Percentiles rank a stretch among this genome's conserved stretches.
Evolutionary conservation across 2,113 vertebrate species (phyloP).

Genomic region (Pteropus alecto): DNA sequence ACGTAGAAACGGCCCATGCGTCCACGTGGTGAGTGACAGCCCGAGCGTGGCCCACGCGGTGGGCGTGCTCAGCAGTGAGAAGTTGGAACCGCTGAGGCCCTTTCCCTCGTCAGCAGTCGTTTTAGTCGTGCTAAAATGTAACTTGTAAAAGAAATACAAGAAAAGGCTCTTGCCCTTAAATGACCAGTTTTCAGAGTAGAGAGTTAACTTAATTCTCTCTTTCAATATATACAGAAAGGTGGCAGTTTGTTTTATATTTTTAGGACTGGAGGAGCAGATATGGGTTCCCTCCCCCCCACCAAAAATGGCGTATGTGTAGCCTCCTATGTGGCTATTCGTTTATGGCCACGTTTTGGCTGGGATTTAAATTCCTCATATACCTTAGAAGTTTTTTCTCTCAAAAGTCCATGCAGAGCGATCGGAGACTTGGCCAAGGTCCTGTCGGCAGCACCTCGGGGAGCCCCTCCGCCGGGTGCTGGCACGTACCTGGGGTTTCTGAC

Average conservation of each 20-base stretch:
- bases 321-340: background rate
- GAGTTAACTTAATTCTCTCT: fast-evolving
- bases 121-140: no score
- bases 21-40: fast-evolving
- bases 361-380: background rate
- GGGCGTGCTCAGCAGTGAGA: background rate
- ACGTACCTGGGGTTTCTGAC: fast-evolving
- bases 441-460: fast-evolving
- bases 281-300: no score
- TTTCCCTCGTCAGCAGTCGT: background rate
- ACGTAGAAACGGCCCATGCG: fast-evolving
- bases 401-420: no score
- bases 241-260: background rate
- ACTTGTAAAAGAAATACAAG: no score
- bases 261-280: background rate
- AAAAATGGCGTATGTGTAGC: no score
- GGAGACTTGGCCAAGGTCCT: fast-evolving
- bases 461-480: fast-evolving
- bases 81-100: background rate
- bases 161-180: background rate
- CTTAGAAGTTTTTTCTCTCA: background rate
- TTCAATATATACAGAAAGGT: fast-evolving
- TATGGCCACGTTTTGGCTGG: background rate
- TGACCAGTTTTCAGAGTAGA: background rate
- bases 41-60: fast-evolving